Percentiles rank a stretch among this genome's conserved stretches.
Evolutionary conservation across 2,113 vertebrate genomes (phyloP).

Genomic region (Ammodytes marinus): DNA sequence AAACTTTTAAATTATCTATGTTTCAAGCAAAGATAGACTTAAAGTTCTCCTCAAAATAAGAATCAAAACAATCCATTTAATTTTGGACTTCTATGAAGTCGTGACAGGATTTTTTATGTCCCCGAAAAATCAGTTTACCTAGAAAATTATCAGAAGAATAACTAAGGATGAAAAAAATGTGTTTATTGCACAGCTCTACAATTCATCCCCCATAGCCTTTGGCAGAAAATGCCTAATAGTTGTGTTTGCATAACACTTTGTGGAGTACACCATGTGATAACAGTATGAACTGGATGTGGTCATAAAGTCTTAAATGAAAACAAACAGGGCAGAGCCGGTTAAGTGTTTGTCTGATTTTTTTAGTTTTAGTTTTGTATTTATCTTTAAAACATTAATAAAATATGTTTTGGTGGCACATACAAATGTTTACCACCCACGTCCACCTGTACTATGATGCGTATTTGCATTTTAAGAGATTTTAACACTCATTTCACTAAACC

Average conservation of each 20-base stretch:
- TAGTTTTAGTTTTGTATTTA: too few relatives aligned
- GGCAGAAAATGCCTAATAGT: neutral
- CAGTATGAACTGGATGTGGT: neutral
- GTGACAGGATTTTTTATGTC: neutral
- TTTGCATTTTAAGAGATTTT: neutral
- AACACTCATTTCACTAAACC: neutral
- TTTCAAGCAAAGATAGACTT: too few relatives aligned
- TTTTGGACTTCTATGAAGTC: neutral
- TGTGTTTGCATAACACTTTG: neutral
- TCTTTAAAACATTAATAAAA: neutral
- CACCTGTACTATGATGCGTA: neutral
- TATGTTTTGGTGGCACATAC: too few relatives aligned
- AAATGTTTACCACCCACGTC: neutral
- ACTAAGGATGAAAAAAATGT: neutral
- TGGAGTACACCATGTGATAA: neutral
- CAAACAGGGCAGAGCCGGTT: too few relatives aligned
- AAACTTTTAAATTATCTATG: too few relatives aligned
- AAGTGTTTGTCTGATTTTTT: too few relatives aligned
- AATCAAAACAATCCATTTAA: constrained; percentile 3
- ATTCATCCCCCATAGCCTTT: neutral
- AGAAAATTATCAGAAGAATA: neutral
- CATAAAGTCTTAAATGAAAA: too few relatives aligned
- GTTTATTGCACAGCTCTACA: neutral
- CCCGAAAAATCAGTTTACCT: neutral
- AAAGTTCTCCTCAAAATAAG: too few relatives aligned